Base-by-base conservation (phyloP, 2,113 vertebrate genomes). In the Amphiprion percula region DNA sequence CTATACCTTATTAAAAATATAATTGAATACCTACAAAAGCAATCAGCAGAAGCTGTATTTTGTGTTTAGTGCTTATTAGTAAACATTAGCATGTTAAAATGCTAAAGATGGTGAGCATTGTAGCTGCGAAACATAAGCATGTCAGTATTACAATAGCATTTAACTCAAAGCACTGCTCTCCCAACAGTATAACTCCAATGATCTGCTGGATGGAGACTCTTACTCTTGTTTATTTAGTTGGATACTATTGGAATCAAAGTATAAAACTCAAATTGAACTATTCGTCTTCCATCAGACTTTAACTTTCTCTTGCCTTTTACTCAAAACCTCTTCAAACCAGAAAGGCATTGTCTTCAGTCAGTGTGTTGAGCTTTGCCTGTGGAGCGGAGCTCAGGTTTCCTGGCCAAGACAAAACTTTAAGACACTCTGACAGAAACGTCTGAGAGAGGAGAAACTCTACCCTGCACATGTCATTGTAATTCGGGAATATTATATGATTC, bases 401-500 rank as follows among this genome's bases (percentile, higher is more conserved):
- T 59, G 44, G 64, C 83, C 39, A 76, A 84, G 84, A 88, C 81
- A 78, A 87, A 90, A 89, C 87, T 84, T 90, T 90, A 90, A 93
- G 88, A 87, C 72, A 41, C 74, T 87, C 75, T 91, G 91, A 94
- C 90, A 92, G 87, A 91, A 89, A 77, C 14, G 89, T 91, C 87
- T 88, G 84, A 76, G 79, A 82, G 74, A 63, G 72, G 71, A 70
- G 91, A 93, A 94, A 94, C 84, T 16, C 71, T 82, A 94, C 87
- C 91, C 90, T 46, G 78, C 66, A 61, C 89, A 89, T 90, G 91
- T 90, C 90, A 89, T 92, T 90, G 86, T 86, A 76, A 88, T 87
- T 94, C 79, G 66, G 77, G 79, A 90, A 90, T 89, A 93, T 90
- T 89, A 80, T 87, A 68, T 90, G 90, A 90, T 90, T 91, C 89